Conservation (phyloP, 1,140 invertebrate species). For the Macrobrachium rosenbergii region DNA sequence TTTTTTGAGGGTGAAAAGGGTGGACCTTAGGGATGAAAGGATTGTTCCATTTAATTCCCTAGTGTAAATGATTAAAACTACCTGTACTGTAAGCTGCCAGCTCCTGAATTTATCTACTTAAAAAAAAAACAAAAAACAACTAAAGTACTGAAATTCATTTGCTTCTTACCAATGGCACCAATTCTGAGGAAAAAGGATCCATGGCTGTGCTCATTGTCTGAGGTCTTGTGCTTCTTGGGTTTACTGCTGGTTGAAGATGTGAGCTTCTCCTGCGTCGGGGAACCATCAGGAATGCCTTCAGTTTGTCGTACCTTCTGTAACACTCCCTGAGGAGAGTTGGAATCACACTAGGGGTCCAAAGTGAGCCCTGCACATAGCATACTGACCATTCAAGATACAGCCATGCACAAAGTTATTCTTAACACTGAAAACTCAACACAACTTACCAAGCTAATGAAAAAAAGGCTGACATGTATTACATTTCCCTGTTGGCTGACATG, state of each 20-base stretch:
- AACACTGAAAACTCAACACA: too few relatives aligned
- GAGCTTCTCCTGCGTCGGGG: constrained; percentile 66
- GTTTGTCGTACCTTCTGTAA: constrained; percentile 64
- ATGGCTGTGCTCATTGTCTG: constrained; percentile 92
- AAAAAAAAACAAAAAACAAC: neutral
- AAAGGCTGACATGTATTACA: too few relatives aligned
- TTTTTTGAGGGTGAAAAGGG: too few relatives aligned
- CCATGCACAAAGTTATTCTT: too few relatives aligned
- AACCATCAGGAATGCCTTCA: constrained; percentile 63
- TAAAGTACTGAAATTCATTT: neutral
- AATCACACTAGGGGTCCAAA: constrained; percentile 42
- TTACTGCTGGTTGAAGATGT: constrained; percentile 60
- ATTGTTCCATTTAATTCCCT: too few relatives aligned
- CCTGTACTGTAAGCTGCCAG: too few relatives aligned
- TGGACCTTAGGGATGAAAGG: too few relatives aligned
- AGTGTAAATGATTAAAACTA: too few relatives aligned
- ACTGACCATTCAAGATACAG: too few relatives aligned
- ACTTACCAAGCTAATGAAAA: too few relatives aligned
- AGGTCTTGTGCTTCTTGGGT: constrained; percentile 83
- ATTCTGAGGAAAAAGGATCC: constrained; percentile 97
- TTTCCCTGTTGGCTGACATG: too few relatives aligned
- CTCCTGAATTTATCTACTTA: neutral
- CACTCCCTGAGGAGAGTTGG: constrained; percentile 63
- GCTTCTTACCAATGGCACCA: constrained; percentile 88
- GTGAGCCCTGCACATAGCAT: too few relatives aligned